Evolutionary conservation across 2,888 invertebrate genomes (phyloP).

Genomic region (Pseudolycoriella hygida): DNA sequence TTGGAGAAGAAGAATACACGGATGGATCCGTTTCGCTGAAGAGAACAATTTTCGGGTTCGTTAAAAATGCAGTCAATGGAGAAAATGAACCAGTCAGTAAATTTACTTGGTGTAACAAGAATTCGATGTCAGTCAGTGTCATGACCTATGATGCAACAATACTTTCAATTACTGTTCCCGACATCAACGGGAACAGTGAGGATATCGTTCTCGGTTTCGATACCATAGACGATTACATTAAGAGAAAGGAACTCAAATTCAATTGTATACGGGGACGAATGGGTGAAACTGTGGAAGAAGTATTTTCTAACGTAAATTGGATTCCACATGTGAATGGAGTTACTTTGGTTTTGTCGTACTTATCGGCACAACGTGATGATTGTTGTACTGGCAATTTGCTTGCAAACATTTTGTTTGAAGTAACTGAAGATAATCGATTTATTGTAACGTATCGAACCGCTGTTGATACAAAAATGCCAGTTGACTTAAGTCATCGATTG

Average conservation of each 20-base stretch:
- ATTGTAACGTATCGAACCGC: neutral
- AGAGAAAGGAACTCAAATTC: neutral
- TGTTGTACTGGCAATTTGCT: constrained; percentile 3
- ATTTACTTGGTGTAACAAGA: neutral
- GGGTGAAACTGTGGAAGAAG: constrained; percentile 1
- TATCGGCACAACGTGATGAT: constrained; percentile 2
- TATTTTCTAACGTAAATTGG: constrained; percentile 6
- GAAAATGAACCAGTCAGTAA: neutral
- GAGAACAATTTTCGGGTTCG: too few species aligned
- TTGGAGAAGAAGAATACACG: too few species aligned
- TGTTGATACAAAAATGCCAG: neutral
- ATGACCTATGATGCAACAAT: constrained; percentile 5
- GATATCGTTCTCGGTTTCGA: constrained; percentile 3
- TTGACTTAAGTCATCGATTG: constrained; percentile 1
- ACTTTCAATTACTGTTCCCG: neutral
- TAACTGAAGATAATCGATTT: constrained; percentile 1
- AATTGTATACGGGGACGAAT: constrained; percentile 2
- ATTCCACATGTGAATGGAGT: constrained; percentile 1
- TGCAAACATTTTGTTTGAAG: neutral
- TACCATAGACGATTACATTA: neutral
- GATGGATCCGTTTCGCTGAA: too few species aligned
- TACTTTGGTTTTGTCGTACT: neutral
- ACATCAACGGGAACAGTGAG: neutral
- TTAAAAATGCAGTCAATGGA: too few species aligned
- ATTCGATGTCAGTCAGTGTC: constrained; percentile 3